Base-by-base conservation (phyloP, 2,797 vertebrate genomes). In the Sebastes melanostomus region DNA sequence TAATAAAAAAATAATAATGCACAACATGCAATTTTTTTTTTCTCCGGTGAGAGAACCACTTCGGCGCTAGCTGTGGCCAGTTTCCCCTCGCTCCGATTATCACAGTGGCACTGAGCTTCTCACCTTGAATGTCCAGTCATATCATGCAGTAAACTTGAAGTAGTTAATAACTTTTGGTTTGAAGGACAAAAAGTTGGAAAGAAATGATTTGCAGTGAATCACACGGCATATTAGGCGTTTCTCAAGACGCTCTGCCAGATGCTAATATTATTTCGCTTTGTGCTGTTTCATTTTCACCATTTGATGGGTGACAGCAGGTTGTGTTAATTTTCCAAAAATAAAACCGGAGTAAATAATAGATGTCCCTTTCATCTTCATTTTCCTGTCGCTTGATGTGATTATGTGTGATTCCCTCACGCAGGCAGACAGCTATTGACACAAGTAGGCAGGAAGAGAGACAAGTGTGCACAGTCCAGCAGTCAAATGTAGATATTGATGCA, bases 1-100 rank as follows among this genome's bases (percentile, higher is more conserved):
- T 70, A 73, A 87, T 87, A 86, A 82, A 80, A 78, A 72, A 74
- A 88, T 81, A 88, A 86, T 86, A 84, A 86, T 76, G 81, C 75
- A 72, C 78, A 38, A 55, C 68, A 80, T 85, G 85, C 82, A 78
- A 75, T 86, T 87, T 85, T 52, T 77, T 63, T 77, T 63, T 32
- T 12, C 76, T 60, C 58, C 46, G 8, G 75, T 6, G 46, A 80
- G 88, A 84, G 72, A 86, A 90, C 69, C 72, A 84, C 77, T 87
- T 83, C 34, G 18, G 70, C 18, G 5, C 66, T 24, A 3, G 66
- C 82, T 83, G 61, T 68, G 75, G 71, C 75, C 66, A 29, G 69
- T 81, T 74, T 70, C 75, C 58, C 72, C 42, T 66, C 16, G 32
- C 60, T 86, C 76, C 63, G 74, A 83, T 84, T 86, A 85, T 93